Conservation (phyloP, 2,888 invertebrate species). For the Catotricha subobsoleta region DNA sequence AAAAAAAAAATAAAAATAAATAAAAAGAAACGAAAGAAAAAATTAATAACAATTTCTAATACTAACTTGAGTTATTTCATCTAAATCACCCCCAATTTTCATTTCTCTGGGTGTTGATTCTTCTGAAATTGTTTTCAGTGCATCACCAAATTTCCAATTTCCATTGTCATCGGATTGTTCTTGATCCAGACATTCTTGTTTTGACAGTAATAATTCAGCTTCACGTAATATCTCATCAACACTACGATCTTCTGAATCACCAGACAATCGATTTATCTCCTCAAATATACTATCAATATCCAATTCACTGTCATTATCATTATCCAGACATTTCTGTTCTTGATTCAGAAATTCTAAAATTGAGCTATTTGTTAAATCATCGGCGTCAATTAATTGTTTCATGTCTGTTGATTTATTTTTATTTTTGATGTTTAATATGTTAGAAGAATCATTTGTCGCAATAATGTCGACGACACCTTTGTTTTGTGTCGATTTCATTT, state of each 20-base stretch:
- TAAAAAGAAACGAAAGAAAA: too few relatives aligned
- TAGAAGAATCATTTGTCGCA: too few relatives aligned
- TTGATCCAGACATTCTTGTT: slow-evolving; percentile 14
- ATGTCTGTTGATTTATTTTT: slow-evolving; percentile 1
- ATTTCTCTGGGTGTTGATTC: slow-evolving; percentile 26
- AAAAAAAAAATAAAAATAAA: too few relatives aligned
- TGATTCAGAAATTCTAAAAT: slow-evolving; percentile 28
- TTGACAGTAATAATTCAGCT: slow-evolving; percentile 33
- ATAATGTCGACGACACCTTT: too few relatives aligned
- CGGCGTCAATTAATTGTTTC: slow-evolving; percentile 8
- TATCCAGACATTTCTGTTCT: slow-evolving; percentile 22
- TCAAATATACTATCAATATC: slow-evolving; percentile 50
- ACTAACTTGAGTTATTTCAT: too few relatives aligned
- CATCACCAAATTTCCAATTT: slow-evolving; percentile 1
- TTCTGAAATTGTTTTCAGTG: slow-evolving; percentile 19
- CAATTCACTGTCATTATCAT: slow-evolving; percentile 20
- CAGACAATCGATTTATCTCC: slow-evolving; percentile 43
- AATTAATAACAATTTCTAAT: too few relatives aligned
- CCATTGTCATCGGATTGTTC: slow-evolving; percentile 3
- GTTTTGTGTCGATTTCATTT: too few relatives aligned
- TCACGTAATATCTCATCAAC: slow-evolving; percentile 41
- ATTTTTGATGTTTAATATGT: too few relatives aligned
- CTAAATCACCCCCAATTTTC: slow-evolving; percentile 13
- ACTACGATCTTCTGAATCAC: slow-evolving; percentile 30
- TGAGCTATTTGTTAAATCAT: slow-evolving; percentile 23